A percentile compares a stretch with the other conserved stretches of the same genome.
Conservation (phyloP, 2,113 vertebrate genomes). For the Felis catus region F.catus_Fca126_mat1.0 CM031411.1:45915001-45915500, state of each 20-base stretch:
- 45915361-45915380: not conserved
- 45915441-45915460: constrained; percentile 59
- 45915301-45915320: constrained; percentile 17
- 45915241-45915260: constrained; percentile 43
- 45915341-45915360: constrained; percentile 33
- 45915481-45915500: constrained; percentile 67
- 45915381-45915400: constrained; percentile 30
- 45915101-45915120: not conserved
- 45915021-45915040: constrained; percentile 45
- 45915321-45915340: constrained; percentile 17
- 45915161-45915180: not conserved
- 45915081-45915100: not conserved
- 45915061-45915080: constrained; percentile 16
- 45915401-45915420: constrained; percentile 31
- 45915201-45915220: not conserved
- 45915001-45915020: constrained; percentile 56
- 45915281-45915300: constrained; percentile 36
- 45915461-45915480: constrained; percentile 56
- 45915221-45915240: constrained; percentile 29
- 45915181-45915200: not conserved
- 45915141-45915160: not conserved
- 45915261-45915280: constrained; percentile 4
- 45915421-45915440: constrained; percentile 34
- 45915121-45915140: not conserved
- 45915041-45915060: constrained; percentile 10